These are phyloP conservation scores for Nycticryphes semicollaris DNA, from an alignment of 2,113 vertebrate genomes.

Conservation along the genomic window DNA sequence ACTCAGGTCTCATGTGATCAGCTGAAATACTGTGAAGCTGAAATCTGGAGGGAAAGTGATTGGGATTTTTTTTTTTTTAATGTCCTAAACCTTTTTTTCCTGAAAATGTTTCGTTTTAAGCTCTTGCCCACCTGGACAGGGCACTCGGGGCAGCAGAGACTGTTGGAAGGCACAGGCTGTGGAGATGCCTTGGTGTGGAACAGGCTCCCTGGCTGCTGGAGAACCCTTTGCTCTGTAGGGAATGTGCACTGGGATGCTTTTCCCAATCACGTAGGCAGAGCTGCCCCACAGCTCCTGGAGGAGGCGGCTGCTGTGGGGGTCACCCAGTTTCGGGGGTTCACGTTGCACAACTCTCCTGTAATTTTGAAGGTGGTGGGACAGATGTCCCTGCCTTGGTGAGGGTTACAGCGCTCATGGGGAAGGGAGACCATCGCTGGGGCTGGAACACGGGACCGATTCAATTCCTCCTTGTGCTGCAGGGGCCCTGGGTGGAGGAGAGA, in stretches of 20 bases:
- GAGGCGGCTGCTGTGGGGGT: background rate
- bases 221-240: background rate
- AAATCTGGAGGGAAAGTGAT: background rate
- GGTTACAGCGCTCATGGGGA: background rate
- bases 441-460: accelerated
- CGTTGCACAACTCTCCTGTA: background rate
- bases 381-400: background rate
- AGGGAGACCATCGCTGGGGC: background rate
- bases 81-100: background rate
- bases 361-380: background rate
- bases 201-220: background rate
- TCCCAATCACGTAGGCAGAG: background rate
- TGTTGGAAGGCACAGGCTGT: too few species aligned
- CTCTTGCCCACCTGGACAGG: background rate
- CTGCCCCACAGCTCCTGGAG: background rate
- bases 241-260: background rate
- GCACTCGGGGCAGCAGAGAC: background rate
- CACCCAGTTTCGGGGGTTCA: too few species aligned
- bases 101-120: background rate
- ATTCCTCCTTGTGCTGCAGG: background rate
- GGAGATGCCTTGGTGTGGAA: accelerated
- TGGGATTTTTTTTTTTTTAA: background rate
- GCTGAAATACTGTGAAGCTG: background rate
- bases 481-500: background rate
- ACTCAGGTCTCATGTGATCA: background rate